Evolutionary conservation across 2,888 invertebrate genomes (phyloP).

Genomic region (Acanthacorydalis orientalis): DNA sequence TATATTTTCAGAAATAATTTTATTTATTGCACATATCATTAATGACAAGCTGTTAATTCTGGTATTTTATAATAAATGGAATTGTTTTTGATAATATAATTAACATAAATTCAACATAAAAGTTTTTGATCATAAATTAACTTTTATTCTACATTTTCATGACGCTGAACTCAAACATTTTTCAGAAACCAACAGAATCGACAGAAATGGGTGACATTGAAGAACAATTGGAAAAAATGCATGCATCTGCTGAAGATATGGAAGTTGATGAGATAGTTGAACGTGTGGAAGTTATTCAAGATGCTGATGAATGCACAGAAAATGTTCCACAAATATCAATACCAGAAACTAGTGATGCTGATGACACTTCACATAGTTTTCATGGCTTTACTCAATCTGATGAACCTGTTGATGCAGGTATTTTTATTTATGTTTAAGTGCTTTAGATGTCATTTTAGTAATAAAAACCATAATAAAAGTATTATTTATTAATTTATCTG

Average conservation of each 20-base stretch:
- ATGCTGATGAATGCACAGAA: constrained; percentile 5
- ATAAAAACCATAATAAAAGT: neutral
- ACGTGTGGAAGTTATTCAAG: constrained; percentile 9
- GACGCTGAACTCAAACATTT: too few species aligned
- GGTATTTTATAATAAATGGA: too few species aligned
- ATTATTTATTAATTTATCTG: neutral
- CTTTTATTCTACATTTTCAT: too few species aligned
- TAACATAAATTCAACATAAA: too few species aligned
- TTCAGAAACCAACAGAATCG: neutral
- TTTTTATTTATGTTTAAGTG: neutral
- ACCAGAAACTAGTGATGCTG: constrained; percentile 9
- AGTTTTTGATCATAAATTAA: too few species aligned
- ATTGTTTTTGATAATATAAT: too few species aligned
- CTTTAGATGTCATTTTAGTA: neutral
- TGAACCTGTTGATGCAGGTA: constrained; percentile 18
- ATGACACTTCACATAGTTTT: constrained; percentile 10
- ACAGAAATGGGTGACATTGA: constrained; percentile 22
- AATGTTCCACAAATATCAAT: constrained; percentile 9
- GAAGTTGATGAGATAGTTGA: constrained; percentile 10
- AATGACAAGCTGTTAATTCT: too few species aligned
- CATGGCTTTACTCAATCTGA: constrained; percentile 12
- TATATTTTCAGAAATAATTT: too few species aligned
- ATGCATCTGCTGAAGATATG: constrained; percentile 13
- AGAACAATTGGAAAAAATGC: constrained; percentile 22
- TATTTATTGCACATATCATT: too few species aligned